These are phyloP conservation scores for Apis florea DNA, from an alignment of 1,140 invertebrate species.

Conservation along the genomic window DNA sequence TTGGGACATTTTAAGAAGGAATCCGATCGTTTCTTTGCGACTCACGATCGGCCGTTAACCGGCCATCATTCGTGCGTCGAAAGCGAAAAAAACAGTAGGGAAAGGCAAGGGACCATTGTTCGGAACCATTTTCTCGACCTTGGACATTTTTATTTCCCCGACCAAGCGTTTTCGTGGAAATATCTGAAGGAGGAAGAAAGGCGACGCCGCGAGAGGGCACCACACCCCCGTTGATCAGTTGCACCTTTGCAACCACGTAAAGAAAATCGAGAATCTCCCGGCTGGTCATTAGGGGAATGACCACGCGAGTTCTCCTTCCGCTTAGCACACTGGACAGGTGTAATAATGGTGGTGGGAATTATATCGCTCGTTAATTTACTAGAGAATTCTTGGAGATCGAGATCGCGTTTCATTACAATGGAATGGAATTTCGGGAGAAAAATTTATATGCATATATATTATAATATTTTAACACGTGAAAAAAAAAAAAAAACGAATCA, in stretches of 20 bases:
- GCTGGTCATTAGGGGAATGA: slow-evolving; percentile 3
- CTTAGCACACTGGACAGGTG: neutral
- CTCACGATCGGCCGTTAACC: slow-evolving; percentile 28
- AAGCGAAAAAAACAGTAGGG: slow-evolving; percentile 34
- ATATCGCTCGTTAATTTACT: neutral
- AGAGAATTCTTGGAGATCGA: neutral
- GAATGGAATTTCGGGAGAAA: too few relatives aligned
- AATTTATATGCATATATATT: neutral
- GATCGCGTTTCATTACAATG: too few relatives aligned
- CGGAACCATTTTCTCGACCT: slow-evolving; percentile 16
- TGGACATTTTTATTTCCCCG: slow-evolving; percentile 13
- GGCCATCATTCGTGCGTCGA: slow-evolving; percentile 33
- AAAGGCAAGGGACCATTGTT: neutral
- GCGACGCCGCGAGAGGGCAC: slow-evolving; percentile 23
- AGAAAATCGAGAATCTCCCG: slow-evolving; percentile 9
- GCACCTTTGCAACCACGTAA: slow-evolving; percentile 28
- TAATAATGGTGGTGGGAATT: neutral
- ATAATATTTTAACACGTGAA: neutral
- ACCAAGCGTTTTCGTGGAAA: slow-evolving; percentile 19
- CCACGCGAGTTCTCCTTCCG: neutral
- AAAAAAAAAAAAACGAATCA: neutral
- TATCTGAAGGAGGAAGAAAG: slow-evolving; percentile 58
- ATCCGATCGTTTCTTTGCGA: slow-evolving; percentile 39
- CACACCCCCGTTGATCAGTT: slow-evolving; percentile 47
- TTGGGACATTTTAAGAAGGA: slow-evolving; percentile 1